Percentiles rank a stretch among this genome's conserved stretches.
Evolutionary conservation across 1,140 invertebrate species (phyloP).

Genomic region (Drosophila virilis): DNA sequence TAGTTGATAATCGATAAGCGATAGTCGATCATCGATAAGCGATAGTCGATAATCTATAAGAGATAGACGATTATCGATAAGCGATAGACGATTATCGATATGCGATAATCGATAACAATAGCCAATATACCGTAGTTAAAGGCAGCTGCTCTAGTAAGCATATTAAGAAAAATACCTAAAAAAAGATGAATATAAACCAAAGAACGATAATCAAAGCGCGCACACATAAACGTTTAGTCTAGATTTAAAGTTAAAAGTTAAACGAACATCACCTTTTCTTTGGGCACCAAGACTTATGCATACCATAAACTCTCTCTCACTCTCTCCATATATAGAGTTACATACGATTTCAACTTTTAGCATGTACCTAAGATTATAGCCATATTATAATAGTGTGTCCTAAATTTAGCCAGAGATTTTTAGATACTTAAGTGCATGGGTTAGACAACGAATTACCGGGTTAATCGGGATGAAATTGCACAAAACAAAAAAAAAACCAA

Average conservation of each 20-base stretch:
- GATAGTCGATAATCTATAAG: constrained; percentile 38
- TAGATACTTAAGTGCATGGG: constrained; percentile 51
- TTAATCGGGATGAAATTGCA: constrained; percentile 47
- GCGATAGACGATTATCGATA: constrained; percentile 36
- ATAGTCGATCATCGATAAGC: constrained; percentile 34
- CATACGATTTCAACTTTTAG: constrained; percentile 6
- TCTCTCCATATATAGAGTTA: constrained; percentile 2
- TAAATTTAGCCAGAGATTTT: constrained; percentile 1
- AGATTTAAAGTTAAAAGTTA: constrained; percentile 27
- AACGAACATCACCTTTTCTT: constrained; percentile 11
- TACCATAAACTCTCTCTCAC: not conserved
- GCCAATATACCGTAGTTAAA: constrained; percentile 34
- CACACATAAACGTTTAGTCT: constrained; percentile 45
- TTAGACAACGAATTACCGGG: constrained; percentile 75
- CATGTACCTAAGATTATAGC: constrained; percentile 23
- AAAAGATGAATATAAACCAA: constrained; percentile 45
- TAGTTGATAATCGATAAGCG: too few relatives aligned
- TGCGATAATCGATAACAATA: constrained; percentile 46
- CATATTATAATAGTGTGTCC: not conserved
- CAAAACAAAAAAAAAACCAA: constrained; percentile 27
- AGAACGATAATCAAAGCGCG: constrained; percentile 74
- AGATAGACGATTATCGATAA: not conserved
- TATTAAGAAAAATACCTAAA: constrained; percentile 15
- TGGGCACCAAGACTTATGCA: constrained; percentile 25
- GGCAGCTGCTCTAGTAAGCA: constrained; percentile 5